Evolutionary conservation across 2,797 vertebrate genomes (phyloP), one percentile per base, ranked within the genome.

Genomic region (Mus caroli): DNA sequence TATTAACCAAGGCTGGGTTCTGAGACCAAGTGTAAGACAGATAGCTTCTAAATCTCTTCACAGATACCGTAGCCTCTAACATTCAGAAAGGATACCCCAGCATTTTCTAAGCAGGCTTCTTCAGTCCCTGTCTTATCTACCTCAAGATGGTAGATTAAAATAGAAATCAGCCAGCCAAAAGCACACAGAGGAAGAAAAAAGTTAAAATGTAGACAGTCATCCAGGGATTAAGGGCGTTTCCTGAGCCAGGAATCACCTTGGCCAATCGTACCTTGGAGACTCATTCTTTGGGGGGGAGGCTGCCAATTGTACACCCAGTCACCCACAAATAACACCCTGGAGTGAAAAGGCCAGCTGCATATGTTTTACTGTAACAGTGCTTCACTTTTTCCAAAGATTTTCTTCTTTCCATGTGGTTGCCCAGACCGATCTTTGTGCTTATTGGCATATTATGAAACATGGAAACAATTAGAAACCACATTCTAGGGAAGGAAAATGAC

Each of bases 401-500:
- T 46, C 80, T 56, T 89, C 0, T n/a, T 17, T 95, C 97, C 15
- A 13, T 94, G 92, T 95, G 89, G 95, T 93, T 92, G 88, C 96
- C 95, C 73, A 96, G 37, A 93, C 73, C 34, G 95, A 96, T 96
- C 93, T 95, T 93, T 95, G 86, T 80, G 93, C 88, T 96, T 91
- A 96, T 46, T 96, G 95, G 95, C 96, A 97, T 97, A 95, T 95
- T 96, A 97, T 95, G 96, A 96, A 97, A 97, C 94, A 96, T 97
- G 97, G 97, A 97, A 98, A 96, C 94, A 97, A 97, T 97, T 95
- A 97, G 71, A 97, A 90, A 95, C 95, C 93, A 92, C 90, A 98
- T 94, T 93, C 91, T 95, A 89, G 14, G 95, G 94, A 20, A 96
- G 0, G 1, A 0, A 5, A 96, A 96, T 80, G 94, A 58, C 82